A percentile compares a stretch with the other conserved stretches of the same genome.
Conservation (phyloP, 2,888 invertebrate genomes). For the Acleris emargana region DNA sequence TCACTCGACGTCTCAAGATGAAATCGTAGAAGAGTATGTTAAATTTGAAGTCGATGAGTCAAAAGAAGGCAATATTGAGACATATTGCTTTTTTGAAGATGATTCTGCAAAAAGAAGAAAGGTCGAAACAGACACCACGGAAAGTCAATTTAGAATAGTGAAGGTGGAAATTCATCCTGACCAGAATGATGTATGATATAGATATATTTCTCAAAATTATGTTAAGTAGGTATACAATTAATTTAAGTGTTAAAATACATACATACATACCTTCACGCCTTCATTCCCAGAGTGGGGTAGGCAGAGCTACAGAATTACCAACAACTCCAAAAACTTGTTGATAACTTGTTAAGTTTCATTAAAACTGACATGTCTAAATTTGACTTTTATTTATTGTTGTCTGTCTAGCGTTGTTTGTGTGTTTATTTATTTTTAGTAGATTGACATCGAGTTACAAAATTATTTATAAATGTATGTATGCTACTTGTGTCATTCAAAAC, state of each 20-base stretch:
- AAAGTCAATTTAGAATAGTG: not conserved
- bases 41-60: slow-evolving; percentile 6
- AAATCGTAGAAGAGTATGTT: not conserved
- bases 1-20: not conserved
- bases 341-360: no score
- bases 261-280: no score
- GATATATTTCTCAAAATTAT: not conserved
- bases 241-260: no score
- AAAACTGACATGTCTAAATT: no score
- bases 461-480: no score
- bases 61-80: not conserved
- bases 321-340: no score
- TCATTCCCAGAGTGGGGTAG: no score
- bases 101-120: not conserved
- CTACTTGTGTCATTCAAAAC: no score
- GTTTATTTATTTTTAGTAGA: not conserved
- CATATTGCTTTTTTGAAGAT: not conserved
- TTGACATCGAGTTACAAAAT: no score
- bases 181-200: not conserved
- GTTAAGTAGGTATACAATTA: no score
- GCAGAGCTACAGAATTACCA: no score
- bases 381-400: not conserved
- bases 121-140: not conserved
- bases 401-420: not conserved
- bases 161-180: slow-evolving; percentile 1